A percentile compares a stretch with the other conserved stretches of the same genome.
Conservation (phyloP, 64 coral and sea anemone genomes). For the Montipora efflorescens region DNA sequence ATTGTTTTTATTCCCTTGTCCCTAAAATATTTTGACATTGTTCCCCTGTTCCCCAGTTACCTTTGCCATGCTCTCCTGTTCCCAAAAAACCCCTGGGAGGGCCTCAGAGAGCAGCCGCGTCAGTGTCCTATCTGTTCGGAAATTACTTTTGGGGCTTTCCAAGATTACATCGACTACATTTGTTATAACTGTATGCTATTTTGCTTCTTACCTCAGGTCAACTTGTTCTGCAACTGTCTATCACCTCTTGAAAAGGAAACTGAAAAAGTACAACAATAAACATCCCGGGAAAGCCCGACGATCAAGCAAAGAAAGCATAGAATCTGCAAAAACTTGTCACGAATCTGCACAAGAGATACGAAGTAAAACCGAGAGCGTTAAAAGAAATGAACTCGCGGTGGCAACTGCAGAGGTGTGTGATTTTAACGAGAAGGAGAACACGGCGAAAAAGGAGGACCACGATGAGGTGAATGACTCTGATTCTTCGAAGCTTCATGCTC, state of each 20-base stretch:
- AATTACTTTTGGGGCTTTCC: too few species aligned
- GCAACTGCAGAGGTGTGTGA: constrained; percentile 7
- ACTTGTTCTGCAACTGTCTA: constrained; percentile 63
- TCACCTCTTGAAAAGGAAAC: constrained; percentile 60
- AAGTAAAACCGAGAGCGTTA: neutral
- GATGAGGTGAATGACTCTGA: neutral
- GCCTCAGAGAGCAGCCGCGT: too few species aligned
- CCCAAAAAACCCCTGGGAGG: too few species aligned
- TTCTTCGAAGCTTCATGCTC: neutral
- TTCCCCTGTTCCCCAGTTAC: too few species aligned
- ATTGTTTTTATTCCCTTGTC: too few species aligned
- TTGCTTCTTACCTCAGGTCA: constrained; percentile 11
- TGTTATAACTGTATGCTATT: too few species aligned
- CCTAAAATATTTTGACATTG: too few species aligned
- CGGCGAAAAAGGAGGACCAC: neutral
- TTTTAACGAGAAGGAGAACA: constrained; percentile 41
- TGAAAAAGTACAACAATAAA: constrained; percentile 36
- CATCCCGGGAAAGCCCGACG: constrained; percentile 31
- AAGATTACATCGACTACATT: too few species aligned
- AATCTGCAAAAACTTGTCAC: neutral
- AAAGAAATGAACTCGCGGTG: neutral
- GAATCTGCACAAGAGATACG: neutral
- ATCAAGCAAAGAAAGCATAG: neutral
- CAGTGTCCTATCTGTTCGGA: too few species aligned
- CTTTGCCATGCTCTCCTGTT: too few species aligned